Evolutionary conservation across 2,113 vertebrate genomes (phyloP).

Genomic region (rat (Rattus norvegicus)): GRCr8 NC_086033.1:61094001-61094500

Average conservation of each 20-base stretch:
- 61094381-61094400: neutral
- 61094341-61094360: neutral
- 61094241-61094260: neutral
- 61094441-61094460: neutral
- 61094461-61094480: neutral
- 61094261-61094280: neutral
- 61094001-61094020: neutral
- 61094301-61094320: neutral
- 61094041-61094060: neutral
- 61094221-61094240: neutral
- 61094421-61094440: neutral
- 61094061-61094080: neutral
- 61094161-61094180: slow-evolving; percentile 3
- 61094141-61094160: slow-evolving; percentile 31
- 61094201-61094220: neutral
- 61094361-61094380: neutral
- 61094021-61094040: neutral
- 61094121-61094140: neutral
- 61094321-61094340: neutral
- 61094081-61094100: neutral
- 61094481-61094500: neutral
- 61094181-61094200: slow-evolving; percentile 30
- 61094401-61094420: neutral
- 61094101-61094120: neutral
- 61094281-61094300: too few species aligned